phyloP scores from a whole-genome alignment of 2,888 invertebrate genomes.

The Aspidiotus destructor region DNA sequence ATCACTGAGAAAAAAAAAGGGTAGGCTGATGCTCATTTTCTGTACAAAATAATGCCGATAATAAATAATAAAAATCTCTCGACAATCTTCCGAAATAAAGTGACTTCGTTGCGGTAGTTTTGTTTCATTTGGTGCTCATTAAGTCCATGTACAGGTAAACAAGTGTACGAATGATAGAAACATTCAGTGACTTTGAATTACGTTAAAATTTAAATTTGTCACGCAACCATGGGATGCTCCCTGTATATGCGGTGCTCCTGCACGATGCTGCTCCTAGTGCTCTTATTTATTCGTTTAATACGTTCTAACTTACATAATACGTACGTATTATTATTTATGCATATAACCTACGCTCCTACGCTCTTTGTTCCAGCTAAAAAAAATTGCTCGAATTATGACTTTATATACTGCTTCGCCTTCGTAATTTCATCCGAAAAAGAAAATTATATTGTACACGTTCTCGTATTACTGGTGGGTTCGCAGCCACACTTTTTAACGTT shows the following conservation, averaged over 20 bases:
- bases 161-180: not conserved
- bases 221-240: conserved; percentile 3
- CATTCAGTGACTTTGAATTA: not conserved
- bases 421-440: too few species aligned
- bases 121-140: not conserved
- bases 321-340: too few species aligned
- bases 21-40: not conserved
- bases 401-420: too few species aligned
- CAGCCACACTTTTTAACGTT: too few species aligned
- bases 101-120: not conserved
- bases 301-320: too few species aligned
- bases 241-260: not conserved
- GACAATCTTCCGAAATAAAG: not conserved
- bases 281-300: not conserved
- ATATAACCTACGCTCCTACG: too few species aligned
- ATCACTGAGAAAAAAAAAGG: not conserved
- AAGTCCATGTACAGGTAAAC: not conserved
- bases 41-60: not conserved
- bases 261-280: not conserved
- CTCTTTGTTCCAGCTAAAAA: too few species aligned
- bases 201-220: conserved; percentile 8
- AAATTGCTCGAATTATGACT: too few species aligned
- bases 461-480: too few species aligned
- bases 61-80: conserved; percentile 1
- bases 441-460: too few species aligned